Conservation (phyloP, 1,140 invertebrate species). For the Thalassaphorura encarpata region DNA sequence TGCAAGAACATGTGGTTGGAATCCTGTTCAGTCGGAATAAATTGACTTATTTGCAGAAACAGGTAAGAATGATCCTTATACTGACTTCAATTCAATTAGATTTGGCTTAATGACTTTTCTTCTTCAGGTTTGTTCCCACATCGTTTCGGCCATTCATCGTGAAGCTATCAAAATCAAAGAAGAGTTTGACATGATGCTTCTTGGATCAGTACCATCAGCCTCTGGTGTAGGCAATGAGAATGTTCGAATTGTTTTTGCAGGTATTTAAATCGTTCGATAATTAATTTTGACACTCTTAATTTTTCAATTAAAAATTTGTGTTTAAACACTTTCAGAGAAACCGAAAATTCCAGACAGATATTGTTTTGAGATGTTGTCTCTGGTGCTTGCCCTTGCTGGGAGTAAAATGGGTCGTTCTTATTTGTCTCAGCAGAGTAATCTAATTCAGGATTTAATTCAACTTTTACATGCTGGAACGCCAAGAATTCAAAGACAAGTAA, state of each 20-base stretch:
- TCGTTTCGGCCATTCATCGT: constrained; percentile 82
- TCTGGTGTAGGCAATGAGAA: constrained; percentile 27
- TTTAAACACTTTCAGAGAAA: constrained; percentile 34
- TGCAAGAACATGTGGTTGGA: constrained; percentile 92
- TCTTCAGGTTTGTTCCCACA: constrained; percentile 72
- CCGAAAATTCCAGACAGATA: constrained; percentile 65
- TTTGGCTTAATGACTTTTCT: constrained; percentile 2
- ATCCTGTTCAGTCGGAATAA: constrained; percentile 91
- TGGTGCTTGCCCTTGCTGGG: constrained; percentile 86
- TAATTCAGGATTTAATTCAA: constrained; percentile 73
- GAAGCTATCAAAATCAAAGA: constrained; percentile 74
- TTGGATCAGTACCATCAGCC: constrained; percentile 23
- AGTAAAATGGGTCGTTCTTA: constrained; percentile 81
- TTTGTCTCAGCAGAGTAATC: constrained; percentile 72
- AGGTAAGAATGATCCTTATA: constrained; percentile 48
- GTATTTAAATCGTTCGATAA: background rate
- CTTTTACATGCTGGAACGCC: constrained; percentile 88
- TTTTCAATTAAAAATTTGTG: background rate
- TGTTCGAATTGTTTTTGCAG: constrained; percentile 17
- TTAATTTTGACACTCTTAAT: background rate
- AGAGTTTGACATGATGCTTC: constrained; percentile 63
- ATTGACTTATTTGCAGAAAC: constrained; percentile 86
- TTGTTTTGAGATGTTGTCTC: constrained; percentile 94
- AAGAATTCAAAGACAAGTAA: constrained; percentile 80
- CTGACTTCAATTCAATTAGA: background rate